Evolutionary conservation across 2,888 invertebrate genomes (phyloP), one percentile per base, ranked within the genome.

Genomic region (Chaitophorus viminalis): DNA sequence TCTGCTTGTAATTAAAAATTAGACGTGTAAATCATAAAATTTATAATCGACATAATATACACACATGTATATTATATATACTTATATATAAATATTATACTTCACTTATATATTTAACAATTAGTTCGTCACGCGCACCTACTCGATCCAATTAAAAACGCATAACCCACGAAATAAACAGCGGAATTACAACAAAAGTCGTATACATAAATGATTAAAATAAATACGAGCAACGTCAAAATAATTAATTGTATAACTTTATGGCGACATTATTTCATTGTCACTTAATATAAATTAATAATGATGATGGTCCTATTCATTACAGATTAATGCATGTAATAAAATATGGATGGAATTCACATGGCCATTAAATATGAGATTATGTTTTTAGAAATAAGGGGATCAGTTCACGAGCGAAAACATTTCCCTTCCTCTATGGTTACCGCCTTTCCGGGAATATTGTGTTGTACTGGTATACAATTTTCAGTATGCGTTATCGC

Each of bases 241-340:
- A 76, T 84, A 76, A 84, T 76, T 84, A 84, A 84, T 65, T 17
- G 39, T 75, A 39, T 29, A n/a, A 83, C 75, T 83, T 60, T 60
- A 65, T 29, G 60, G 21, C 60, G 75, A 65, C 75, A 39, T 83
- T 75, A 83, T 36, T 74, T 60, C 83, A 54, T 83, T 54, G 83
- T 75, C 83, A 60, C 74, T 83, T 84, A 76, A 76, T 74, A 60
- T 83, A 74, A 74, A 83, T 46, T 65, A 76, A 76, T 84, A 76
- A 76, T 39, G 39, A 76, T 39, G 39, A 74, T 36, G 36, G 39
- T 60, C 39, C 84, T 46, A 76, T 76, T 84, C 84, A 65, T 84
- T 76, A 31, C 46, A 65, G 76, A 84, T 84, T 39, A 76, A 76
- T 84, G 84, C n/a, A 25, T n/a, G 76, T 77, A 84, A 68, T 77